Conservation (phyloP, 2,797 vertebrate species). For the Capromys pilorides region DNA sequence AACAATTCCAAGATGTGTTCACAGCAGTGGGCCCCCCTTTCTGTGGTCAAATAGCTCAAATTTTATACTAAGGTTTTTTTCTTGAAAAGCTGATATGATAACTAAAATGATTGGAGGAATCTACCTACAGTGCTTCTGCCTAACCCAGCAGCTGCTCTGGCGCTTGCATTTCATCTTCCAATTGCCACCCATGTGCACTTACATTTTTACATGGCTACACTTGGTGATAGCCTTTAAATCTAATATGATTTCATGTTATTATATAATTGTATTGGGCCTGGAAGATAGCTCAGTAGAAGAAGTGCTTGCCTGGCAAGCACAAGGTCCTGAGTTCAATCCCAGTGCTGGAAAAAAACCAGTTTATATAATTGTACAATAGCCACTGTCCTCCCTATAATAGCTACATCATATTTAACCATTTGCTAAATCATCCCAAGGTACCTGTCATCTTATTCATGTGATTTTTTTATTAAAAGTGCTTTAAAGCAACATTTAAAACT, state of each 20-base stretch:
- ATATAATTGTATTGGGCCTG: background rate
- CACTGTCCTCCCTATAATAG: background rate
- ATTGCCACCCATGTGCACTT: background rate
- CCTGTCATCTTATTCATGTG: background rate
- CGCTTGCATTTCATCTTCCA: background rate
- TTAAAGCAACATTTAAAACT: slow-evolving; percentile 8
- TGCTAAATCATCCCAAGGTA: background rate
- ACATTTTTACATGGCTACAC: background rate
- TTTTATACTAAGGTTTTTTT: background rate
- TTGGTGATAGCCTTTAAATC: background rate
- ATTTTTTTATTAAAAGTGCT: background rate
- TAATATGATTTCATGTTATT: background rate
- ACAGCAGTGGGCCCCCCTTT: background rate
- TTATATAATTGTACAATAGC: background rate
- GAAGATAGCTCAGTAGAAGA: no score
- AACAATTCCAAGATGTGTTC: background rate
- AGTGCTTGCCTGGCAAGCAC: no score
- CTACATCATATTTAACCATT: background rate
- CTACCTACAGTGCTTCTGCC: background rate
- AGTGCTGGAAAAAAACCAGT: no score
- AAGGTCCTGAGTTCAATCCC: no score
- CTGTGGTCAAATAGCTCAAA: background rate
- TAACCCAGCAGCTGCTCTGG: background rate
- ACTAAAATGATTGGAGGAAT: background rate
- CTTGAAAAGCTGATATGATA: background rate